Evolutionary conservation across 1,140 invertebrate genomes (phyloP), one percentile per base, ranked within the genome.

Genomic region (Vanessa tameamea): DNA sequence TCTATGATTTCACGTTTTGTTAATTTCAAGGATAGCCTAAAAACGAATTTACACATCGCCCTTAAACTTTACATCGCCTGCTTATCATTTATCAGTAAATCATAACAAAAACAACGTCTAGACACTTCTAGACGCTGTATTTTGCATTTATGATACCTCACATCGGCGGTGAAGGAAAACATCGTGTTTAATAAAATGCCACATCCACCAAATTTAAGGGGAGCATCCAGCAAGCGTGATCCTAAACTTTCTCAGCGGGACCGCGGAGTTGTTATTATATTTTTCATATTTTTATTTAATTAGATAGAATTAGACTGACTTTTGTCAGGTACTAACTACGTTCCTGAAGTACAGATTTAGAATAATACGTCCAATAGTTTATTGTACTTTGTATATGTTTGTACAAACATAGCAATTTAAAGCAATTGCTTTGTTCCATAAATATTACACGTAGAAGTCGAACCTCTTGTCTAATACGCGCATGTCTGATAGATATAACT

Each of bases 341-440:
- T 53, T 53, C n/a, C 7, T 20, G n/a, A 43, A 43, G 8, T 43
- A 43, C 37, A 43, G 8, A 43, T 43, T 15, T n/a, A n/a, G 15
- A n/a, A 53, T n/a, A 51, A 51, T 1, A 4, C 15, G 50, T 15
- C 3, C 7, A 6, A 23, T 20, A 23, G 11, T 57, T 57, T 57
- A 57, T 23, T 57, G 11, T 23, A 57, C 16, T 55, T 55, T 13
- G 37, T 43, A 55, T n/a, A 23, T 23, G 8, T 57, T 3, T 6
- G 20, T 9, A 16, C 11, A 64, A 11, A 20, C 2, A 73, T 48
- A 69, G 2, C 11, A 16, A 47, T 67, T 67, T 48, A 64, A 43
- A 72, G 13, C 71, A 64, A 72, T 61, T 31, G 7, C 31, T 61
- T 15, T 15, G 31, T n/a, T 61, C 15, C 13, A 61, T 61, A 61